These are phyloP conservation scores for Onychomys leucogaster DNA, from an alignment of 2,797 vertebrate species.

Conservation along the genomic window DNA sequence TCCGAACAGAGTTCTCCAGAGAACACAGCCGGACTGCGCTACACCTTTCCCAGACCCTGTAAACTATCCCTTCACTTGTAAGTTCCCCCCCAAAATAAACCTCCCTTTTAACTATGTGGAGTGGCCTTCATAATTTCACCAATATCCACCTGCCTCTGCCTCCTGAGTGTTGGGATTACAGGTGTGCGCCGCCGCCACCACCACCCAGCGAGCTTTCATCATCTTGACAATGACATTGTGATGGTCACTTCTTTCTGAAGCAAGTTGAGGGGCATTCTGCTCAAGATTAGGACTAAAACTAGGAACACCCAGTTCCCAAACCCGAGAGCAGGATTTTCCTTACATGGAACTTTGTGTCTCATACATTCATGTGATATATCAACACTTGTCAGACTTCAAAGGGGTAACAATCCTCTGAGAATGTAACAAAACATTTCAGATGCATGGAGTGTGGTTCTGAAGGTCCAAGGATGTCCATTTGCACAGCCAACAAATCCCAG, in stretches of 20 bases:
- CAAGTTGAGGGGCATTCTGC: background rate
- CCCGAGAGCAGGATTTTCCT: background rate
- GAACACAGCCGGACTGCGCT: too few species aligned
- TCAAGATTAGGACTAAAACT: conserved; percentile 2
- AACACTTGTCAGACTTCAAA: background rate
- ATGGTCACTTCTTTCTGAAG: background rate
- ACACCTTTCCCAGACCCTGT: too few species aligned
- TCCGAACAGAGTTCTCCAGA: too few species aligned
- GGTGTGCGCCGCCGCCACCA: too few species aligned
- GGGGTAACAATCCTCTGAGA: background rate
- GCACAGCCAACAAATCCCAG: background rate
- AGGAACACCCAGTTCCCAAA: background rate
- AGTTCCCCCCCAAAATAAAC: too few species aligned
- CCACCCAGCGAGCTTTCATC: too few species aligned
- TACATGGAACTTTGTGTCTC: background rate
- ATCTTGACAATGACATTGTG: background rate
- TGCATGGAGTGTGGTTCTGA: background rate
- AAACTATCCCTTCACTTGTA: too few species aligned
- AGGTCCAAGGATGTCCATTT: background rate
- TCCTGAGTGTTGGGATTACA: too few species aligned
- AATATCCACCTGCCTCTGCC: too few species aligned
- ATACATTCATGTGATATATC: background rate
- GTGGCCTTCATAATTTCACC: too few species aligned
- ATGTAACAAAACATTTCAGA: background rate
- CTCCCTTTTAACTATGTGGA: too few species aligned